Percentiles rank a stretch among this genome's conserved stretches.
These are phyloP conservation scores for Sebastes jordani DNA, from an alignment of 2,797 vertebrate species.

Conservation along the genomic window DNA sequence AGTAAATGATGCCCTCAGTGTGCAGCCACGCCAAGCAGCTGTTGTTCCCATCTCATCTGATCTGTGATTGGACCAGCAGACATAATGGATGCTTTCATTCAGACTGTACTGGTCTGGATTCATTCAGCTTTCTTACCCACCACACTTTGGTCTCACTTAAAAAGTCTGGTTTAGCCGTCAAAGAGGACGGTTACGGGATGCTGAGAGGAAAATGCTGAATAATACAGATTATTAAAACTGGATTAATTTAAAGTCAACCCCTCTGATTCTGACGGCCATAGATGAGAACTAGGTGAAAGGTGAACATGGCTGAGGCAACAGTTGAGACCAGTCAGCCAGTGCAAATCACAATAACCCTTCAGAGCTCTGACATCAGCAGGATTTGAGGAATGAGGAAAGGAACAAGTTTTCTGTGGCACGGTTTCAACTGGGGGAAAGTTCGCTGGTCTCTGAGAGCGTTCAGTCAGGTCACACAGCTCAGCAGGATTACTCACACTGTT, in stretches of 20 bases:
- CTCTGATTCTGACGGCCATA: not conserved
- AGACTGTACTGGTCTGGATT: slow-evolving; percentile 48
- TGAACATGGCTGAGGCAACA: slow-evolving; percentile 49
- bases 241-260: not conserved
- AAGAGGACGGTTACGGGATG: not conserved
- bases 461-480: slow-evolving; percentile 64
- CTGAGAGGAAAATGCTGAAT: not conserved
- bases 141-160: not conserved
- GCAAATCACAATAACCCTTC: slow-evolving; percentile 52
- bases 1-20: slow-evolving; percentile 16
- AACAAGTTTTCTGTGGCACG: slow-evolving; percentile 63
- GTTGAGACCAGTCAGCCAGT: slow-evolving; percentile 41
- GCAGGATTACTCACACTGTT: slow-evolving; percentile 66
- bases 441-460: slow-evolving; percentile 49
- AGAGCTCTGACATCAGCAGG: slow-evolving; percentile 75
- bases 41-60: slow-evolving; percentile 17
- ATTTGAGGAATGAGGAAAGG: slow-evolving; percentile 53
- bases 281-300: slow-evolving; percentile 74
- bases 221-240: not conserved
- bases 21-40: slow-evolving; percentile 29
- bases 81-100: slow-evolving; percentile 47
- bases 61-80: slow-evolving; percentile 9
- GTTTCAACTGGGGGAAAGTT: slow-evolving; percentile 84
- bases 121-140: slow-evolving; percentile 13
- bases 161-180: not conserved